phyloP scores from a whole-genome alignment of 2,888 invertebrate genomes.

The Leucophenga montana region DNA sequence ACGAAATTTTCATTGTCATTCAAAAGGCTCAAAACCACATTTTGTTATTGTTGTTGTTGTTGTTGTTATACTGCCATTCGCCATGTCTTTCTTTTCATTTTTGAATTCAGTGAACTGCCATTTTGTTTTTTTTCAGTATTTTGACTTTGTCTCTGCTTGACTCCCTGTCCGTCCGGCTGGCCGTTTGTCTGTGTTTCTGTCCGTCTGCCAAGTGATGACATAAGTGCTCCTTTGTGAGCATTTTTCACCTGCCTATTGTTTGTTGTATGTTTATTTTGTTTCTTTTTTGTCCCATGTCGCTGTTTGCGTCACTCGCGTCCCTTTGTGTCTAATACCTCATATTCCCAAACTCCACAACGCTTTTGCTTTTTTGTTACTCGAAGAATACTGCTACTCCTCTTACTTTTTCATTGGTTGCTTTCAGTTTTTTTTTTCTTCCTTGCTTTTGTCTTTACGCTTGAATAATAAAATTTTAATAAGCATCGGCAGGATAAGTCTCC shows the following conservation, averaged over 20 bases:
- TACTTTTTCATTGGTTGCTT: neutral
- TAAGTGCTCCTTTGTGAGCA: slow-evolving; percentile 61
- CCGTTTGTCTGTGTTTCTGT: neutral
- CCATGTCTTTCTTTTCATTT: too few relatives aligned
- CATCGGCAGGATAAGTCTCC: slow-evolving; percentile 37
- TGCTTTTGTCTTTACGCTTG: slow-evolving; percentile 35
- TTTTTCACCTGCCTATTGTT: slow-evolving; percentile 54
- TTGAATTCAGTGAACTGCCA: too few relatives aligned
- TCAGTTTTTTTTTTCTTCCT: slow-evolving; percentile 21
- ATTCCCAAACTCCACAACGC: neutral
- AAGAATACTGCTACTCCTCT: slow-evolving; percentile 11
- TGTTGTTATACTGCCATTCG: too few relatives aligned
- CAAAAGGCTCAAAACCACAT: too few relatives aligned
- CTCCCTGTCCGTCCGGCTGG: neutral
- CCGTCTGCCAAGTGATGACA: slow-evolving; percentile 33
- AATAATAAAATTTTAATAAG: slow-evolving; percentile 54
- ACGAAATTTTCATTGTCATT: too few relatives aligned
- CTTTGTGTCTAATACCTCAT: neutral
- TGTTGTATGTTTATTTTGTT: slow-evolving; percentile 33
- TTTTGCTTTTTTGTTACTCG: slow-evolving; percentile 26
- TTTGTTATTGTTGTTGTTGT: too few relatives aligned
- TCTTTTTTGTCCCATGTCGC: slow-evolving; percentile 21
- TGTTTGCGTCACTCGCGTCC: slow-evolving; percentile 8
- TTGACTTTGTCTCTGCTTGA: too few relatives aligned
- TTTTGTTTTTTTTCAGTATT: too few relatives aligned